A percentile compares a stretch with the other conserved stretches of the same genome.
These are phyloP conservation scores for Pagetopsis macropterus DNA, from an alignment of 2,797 vertebrate genomes.

Conservation along the genomic window DNA sequence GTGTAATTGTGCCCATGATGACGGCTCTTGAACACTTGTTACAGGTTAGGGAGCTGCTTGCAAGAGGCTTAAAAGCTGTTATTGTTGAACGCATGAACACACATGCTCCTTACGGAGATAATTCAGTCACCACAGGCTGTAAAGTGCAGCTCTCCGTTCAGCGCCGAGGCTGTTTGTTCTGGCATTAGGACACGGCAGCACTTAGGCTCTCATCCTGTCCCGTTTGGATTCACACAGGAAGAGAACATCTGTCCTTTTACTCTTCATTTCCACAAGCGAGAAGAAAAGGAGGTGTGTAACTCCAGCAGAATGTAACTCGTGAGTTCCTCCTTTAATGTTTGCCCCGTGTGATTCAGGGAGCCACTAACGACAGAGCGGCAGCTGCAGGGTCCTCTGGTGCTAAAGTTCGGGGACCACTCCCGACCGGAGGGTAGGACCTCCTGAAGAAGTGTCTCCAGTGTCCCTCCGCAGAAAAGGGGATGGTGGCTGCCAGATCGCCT, in stretches of 20 bases:
- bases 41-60: constrained; percentile 33
- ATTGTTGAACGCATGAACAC: constrained; percentile 47
- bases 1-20: constrained; percentile 67
- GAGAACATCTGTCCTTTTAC: constrained; percentile 3
- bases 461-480: constrained; percentile 49
- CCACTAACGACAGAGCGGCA: constrained; percentile 68
- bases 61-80: constrained; percentile 61
- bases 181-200: constrained; percentile 44
- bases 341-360: constrained; percentile 73
- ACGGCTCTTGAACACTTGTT: constrained; percentile 63
- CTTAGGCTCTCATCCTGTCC: constrained; percentile 44
- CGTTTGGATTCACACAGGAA: constrained; percentile 55
- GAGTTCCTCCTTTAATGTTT: not conserved
- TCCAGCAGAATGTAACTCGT: not conserved
- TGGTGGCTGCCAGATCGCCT: constrained; percentile 33
- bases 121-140: constrained; percentile 10
- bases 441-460: constrained; percentile 6
- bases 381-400: constrained; percentile 75
- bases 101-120: constrained; percentile 24
- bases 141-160: constrained; percentile 48
- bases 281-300: not conserved
- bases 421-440: constrained; percentile 40
- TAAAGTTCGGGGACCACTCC: constrained; percentile 60
- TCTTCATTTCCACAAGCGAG: constrained; percentile 19
- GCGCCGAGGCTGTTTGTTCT: constrained; percentile 53